Conservation (phyloP, 2,797 vertebrate species). For the Sebastes glaucus region DNA sequence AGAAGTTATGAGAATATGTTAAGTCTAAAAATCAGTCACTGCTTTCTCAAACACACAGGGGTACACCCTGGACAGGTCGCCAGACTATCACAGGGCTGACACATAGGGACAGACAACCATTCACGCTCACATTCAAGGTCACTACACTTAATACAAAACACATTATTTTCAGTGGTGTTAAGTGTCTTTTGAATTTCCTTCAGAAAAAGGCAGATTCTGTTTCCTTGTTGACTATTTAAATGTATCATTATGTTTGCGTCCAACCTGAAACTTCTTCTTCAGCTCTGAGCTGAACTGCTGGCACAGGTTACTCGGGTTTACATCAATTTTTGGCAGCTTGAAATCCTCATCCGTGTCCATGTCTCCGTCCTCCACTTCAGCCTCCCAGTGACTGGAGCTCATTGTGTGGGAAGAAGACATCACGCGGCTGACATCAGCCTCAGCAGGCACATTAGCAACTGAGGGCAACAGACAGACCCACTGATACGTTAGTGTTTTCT, state of each 20-base stretch:
- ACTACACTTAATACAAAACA: neutral
- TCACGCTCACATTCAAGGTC: too few species aligned
- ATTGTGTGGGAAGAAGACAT: constrained; percentile 45
- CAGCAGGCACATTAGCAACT: constrained; percentile 50
- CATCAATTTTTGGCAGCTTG: constrained; percentile 65
- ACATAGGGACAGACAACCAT: too few species aligned
- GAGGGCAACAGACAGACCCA: constrained; percentile 15
- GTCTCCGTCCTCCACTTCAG: constrained; percentile 37
- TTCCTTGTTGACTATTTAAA: neutral
- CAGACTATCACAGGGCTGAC: too few species aligned
- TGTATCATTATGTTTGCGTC: neutral
- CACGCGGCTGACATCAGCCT: constrained; percentile 41
- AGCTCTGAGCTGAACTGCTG: constrained; percentile 86
- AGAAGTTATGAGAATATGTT: neutral
- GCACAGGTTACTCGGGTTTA: constrained; percentile 73
- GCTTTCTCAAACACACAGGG: neutral
- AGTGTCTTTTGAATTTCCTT: neutral
- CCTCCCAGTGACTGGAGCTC: constrained; percentile 63
- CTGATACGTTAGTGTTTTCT: neutral
- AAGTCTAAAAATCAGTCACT: neutral
- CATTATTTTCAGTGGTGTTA: neutral
- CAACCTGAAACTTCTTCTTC: constrained; percentile 87
- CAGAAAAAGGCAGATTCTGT: neutral
- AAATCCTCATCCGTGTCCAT: constrained; percentile 62
- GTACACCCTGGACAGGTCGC: too few species aligned